A percentile compares a stretch with the other conserved stretches of the same genome.
These are phyloP conservation scores for Brienomyrus brachyistius DNA, from an alignment of 2,113 vertebrate genomes.

Conservation along the genomic window DNA sequence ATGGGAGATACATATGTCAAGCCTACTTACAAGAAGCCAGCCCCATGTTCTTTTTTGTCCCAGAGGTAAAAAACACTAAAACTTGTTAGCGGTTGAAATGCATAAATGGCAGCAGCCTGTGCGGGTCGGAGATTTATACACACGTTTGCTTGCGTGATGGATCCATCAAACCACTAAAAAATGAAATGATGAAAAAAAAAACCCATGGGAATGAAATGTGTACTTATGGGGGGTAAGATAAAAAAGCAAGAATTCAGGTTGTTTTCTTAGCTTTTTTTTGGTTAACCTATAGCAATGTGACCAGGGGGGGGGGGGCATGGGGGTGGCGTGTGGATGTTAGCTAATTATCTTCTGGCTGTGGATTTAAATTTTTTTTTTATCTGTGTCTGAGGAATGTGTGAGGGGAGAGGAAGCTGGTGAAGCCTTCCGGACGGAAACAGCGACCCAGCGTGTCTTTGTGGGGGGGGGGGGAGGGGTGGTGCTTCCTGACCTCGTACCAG, in stretches of 20 bases:
- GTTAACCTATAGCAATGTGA: background rate
- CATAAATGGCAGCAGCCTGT: background rate
- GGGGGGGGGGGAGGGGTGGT: too few relatives aligned
- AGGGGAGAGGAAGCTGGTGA: background rate
- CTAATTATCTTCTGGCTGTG: background rate
- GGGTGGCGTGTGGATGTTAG: background rate
- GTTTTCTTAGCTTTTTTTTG: background rate
- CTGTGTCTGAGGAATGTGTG: background rate
- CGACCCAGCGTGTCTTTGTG: background rate
- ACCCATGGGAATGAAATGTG: background rate
- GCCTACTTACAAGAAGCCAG: background rate
- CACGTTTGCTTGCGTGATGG: background rate
- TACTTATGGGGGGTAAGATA: background rate
- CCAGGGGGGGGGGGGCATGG: background rate
- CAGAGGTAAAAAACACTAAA: background rate
- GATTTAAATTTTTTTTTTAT: background rate
- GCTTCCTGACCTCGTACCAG: background rate
- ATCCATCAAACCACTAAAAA: background rate
- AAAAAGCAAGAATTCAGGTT: background rate
- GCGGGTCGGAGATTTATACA: background rate
- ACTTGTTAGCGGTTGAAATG: constrained; percentile 1
- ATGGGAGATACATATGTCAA: constrained; percentile 23
- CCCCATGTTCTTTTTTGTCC: background rate
- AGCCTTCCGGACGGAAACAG: background rate
- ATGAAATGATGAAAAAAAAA: background rate